phyloP scores from a whole-genome alignment of 1,140 invertebrate genomes.

The Nasonia giraulti region DNA sequence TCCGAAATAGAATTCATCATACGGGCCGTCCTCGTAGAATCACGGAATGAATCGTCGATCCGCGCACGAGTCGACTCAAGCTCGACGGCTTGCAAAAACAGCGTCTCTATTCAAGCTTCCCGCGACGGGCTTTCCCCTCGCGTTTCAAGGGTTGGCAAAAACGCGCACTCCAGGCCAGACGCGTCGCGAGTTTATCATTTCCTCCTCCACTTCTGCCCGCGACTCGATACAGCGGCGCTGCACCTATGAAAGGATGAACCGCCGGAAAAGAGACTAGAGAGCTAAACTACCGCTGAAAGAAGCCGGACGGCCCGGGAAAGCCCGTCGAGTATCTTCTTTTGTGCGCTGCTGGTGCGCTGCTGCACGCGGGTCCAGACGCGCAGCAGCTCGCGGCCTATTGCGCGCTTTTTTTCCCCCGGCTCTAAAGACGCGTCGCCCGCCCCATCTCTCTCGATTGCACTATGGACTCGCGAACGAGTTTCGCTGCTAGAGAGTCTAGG shows the following conservation, averaged over 20 bases:
- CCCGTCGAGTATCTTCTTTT: constrained; percentile 11
- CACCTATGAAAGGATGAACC: background rate
- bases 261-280: background rate
- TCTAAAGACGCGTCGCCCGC: background rate
- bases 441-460: background rate
- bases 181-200: constrained; percentile 14
- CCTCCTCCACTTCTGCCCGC: background rate
- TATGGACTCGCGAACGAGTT: background rate
- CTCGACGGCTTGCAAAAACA: background rate
- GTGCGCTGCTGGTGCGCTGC: background rate
- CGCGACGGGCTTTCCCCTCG: background rate
- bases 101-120: background rate
- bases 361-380: background rate
- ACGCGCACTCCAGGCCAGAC: background rate
- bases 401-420: background rate
- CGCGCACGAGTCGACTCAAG: too few relatives aligned
- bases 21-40: background rate
- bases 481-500: background rate
- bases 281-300: background rate
- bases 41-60: background rate
- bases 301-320: background rate
- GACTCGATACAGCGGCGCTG: background rate
- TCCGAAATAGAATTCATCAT: background rate
- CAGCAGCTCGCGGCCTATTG: background rate
- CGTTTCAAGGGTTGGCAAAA: background rate